These are phyloP conservation scores for Pseudochromis fuscus DNA, from an alignment of 2,797 vertebrate genomes.

Conservation along the genomic window DNA sequence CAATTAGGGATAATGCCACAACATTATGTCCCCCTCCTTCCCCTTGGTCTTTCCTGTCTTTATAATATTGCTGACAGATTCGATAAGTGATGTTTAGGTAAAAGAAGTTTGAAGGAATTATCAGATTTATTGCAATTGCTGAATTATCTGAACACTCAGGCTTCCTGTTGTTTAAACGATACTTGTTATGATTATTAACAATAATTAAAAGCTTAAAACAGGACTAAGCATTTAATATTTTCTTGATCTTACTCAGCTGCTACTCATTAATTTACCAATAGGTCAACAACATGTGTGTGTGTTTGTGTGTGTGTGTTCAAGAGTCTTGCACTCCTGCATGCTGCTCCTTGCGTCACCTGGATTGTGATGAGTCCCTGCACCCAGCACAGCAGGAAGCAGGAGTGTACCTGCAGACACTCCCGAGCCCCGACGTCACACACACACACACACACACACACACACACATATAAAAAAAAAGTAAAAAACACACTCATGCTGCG, in stretches of 20 bases:
- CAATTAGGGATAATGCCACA: conserved; percentile 8
- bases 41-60: conserved; percentile 6
- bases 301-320: not conserved
- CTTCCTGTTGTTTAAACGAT: not conserved
- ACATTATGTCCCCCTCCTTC: conserved; percentile 15
- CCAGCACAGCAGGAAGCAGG: conserved; percentile 68
- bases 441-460: conserved; percentile 29
- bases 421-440: conserved; percentile 2
- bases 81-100: conserved; percentile 28
- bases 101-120: conserved; percentile 12
- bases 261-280: not conserved
- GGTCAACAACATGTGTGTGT: conserved; percentile 5
- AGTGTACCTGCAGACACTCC: conserved; percentile 61
- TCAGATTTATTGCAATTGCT: not conserved
- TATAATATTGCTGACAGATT: conserved; percentile 29
- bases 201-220: conserved; percentile 13
- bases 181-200: not conserved
- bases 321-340: conserved; percentile 37
- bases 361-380: conserved; percentile 61
- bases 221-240: not conserved
- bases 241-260: conserved; percentile 4
- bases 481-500: no score
- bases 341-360: conserved; percentile 52
- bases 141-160: not conserved
- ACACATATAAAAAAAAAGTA: conserved; percentile 28